Percentiles rank a stretch among this genome's conserved stretches.
Conservation (phyloP, 2,113 vertebrate species). For the Ciconia stormi region DNA sequence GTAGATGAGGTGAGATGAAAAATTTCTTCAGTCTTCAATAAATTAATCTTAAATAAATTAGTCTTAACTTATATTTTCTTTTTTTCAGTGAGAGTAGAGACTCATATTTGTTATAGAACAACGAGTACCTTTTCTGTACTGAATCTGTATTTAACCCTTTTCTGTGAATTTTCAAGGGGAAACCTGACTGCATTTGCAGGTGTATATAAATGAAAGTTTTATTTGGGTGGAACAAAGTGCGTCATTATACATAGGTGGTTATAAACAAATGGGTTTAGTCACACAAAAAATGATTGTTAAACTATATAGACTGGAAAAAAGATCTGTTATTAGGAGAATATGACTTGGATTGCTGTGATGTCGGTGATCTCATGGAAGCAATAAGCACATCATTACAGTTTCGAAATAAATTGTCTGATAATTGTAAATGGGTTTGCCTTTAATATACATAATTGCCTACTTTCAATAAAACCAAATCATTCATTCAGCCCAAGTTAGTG, state of each 20-base stretch:
- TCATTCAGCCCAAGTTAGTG: neutral
- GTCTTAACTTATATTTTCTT: neutral
- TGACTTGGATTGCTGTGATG: neutral
- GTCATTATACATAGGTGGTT: neutral
- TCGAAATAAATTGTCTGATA: neutral
- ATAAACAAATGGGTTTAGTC: neutral
- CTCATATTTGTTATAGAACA: neutral
- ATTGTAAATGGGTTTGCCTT: neutral
- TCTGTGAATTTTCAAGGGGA: neutral
- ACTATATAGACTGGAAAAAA: neutral
- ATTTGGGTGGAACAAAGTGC: neutral
- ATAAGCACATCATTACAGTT: neutral
- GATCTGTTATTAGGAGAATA: neutral
- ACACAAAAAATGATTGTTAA: neutral
- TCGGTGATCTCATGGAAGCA: neutral
- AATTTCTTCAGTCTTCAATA: neutral
- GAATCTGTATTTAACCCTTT: neutral
- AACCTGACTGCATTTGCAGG: neutral
- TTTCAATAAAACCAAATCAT: neutral
- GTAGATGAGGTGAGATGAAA: neutral
- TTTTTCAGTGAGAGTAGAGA: neutral
- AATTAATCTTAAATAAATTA: constrained; percentile 36
- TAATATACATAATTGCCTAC: neutral
- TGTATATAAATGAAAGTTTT: neutral
- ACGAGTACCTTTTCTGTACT: neutral